Base-by-base conservation (phyloP, 53 echinoderm and acorn worm species). In the Arbacia lixula region DNA sequence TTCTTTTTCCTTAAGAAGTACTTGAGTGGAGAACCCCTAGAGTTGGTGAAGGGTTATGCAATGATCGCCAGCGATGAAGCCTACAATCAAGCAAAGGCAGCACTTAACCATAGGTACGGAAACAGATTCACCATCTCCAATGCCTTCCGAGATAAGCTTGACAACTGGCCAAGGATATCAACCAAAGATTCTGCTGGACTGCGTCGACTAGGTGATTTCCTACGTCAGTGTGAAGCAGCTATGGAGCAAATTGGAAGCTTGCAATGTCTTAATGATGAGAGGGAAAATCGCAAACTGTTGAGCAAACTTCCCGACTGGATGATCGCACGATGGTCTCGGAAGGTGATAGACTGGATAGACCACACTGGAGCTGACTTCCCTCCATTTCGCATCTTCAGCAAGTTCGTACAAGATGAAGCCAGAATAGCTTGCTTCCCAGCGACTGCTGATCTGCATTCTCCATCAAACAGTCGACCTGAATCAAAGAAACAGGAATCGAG, bases 1-100 rank as follows among this genome's bases (percentile, higher is more conserved):
- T 53, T 88, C 9, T 34, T 87, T 85, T 85, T 73, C 40, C 36
- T 91, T 8, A 79, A 91, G 50, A 87, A 50, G 66, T 88, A 88
- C 46, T 54, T 87, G 66, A 43, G 81, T 43, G 91, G 91, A 27
- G 19, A 58, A 58, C 85, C 60, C 3, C 87, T 72, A 12, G 76
- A 84, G 41, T 3, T 87, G 10, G 60, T 87, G 2, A 71, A 88
- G 24, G 88, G 91, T 17, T 88, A 84, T 41, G 56, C 87, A 53
- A 36, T 91, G n/a, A 32, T 91, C 28, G 36, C 21, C 20, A 64
- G 52, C 12, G 43, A 53, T 2, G 72, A 55, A 4, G 55, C 85
- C 1, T 85, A 85, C 36, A 10, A 71, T 2, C 56, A 85, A 69
- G 85, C 85, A 10, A 71, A 53, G 55, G 54, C 39, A 31, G 26